Base-by-base conservation (phyloP, 2,797 vertebrate genomes). In the Odontamblyopus rebecca region DNA sequence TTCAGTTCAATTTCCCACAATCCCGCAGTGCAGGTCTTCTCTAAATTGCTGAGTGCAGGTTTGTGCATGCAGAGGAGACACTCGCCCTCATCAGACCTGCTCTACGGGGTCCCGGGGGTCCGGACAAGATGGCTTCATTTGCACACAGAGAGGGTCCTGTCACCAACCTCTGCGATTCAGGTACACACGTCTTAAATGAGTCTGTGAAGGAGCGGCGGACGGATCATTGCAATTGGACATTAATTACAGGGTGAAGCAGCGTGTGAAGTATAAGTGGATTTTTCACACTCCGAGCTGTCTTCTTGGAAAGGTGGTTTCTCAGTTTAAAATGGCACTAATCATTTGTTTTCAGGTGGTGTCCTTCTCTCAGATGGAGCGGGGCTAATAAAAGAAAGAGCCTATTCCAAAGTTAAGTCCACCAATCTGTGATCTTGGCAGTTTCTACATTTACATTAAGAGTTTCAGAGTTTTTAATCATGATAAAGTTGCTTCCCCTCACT, bases 41-140 rank as follows among this genome's bases (percentile, higher is more conserved):
- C 72, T 64, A 87, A 90, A 89, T 68, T 84, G 86, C 86, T 86
- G 84, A 88, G 86, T 78, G 48, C 82, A 88, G 72, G 83, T 84
- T 80, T 81, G 71, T 86, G 72, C 73, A 79, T 76, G 79, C 19
- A 2, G 61, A 60, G 71, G 81, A 78, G 61, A 80, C 82, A 84
- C 73, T 77, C 76, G 80, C 61, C 78, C 70, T 82, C 76, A 79
- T 83, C 82, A 77, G 71, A 76, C 68, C 67, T 26, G 41, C 65
- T 76, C 77, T 76, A 71, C 19, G 73, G 78, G 76, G 35, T 79
- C 35, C 6, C 73, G 71, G 71, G 68, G 69, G 64, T 72, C 30
- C 6, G 70, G 67, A 81, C 73, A 71, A 61, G 73, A 81, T 56
- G 64, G 77, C 75, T 82, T 85, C 84, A 77, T 79, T 84, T 75